Percentiles rank a stretch among this genome's conserved stretches.
phyloP scores from a whole-genome alignment of 1,140 invertebrate genomes.

The Drosophila novamexicana region DNA sequence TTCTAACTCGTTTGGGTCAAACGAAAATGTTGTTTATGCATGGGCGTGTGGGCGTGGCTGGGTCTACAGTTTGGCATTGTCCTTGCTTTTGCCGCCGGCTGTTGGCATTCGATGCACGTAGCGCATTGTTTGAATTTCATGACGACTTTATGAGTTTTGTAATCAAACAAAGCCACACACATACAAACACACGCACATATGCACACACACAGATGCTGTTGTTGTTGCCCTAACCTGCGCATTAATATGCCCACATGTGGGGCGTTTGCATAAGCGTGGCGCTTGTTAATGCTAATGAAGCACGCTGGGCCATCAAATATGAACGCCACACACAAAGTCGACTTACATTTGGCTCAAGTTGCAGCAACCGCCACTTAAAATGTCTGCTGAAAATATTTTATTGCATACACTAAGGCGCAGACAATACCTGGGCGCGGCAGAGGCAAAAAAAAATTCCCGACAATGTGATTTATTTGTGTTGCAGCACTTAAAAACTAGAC shows the following conservation, averaged over 20 bases:
- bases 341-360: slow-evolving; percentile 38
- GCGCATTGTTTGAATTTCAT: slow-evolving; percentile 83
- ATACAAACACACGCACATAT: slow-evolving; percentile 21
- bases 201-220: slow-evolving; percentile 19
- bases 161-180: slow-evolving; percentile 71
- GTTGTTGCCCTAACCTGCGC: slow-evolving; percentile 59
- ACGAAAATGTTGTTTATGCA: slow-evolving; percentile 73
- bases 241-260: slow-evolving; percentile 71
- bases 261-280: slow-evolving; percentile 61
- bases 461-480: slow-evolving; percentile 75
- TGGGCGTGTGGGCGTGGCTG: slow-evolving; percentile 36
- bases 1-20: slow-evolving; percentile 72
- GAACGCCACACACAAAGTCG: not conserved
- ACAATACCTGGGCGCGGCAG: slow-evolving; percentile 48
- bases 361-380: slow-evolving; percentile 50
- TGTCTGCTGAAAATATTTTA: slow-evolving; percentile 70
- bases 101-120: slow-evolving; percentile 76
- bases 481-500: slow-evolving; percentile 81
- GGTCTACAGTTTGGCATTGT: slow-evolving; percentile 39
- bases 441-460: slow-evolving; percentile 14
- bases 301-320: slow-evolving; percentile 46
- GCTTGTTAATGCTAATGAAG: slow-evolving; percentile 76
- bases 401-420: slow-evolving; percentile 70
- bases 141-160: slow-evolving; percentile 83
- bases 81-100: slow-evolving; percentile 44